Conservation (phyloP, 1,140 invertebrate genomes). For the Zophobas morio region DNA sequence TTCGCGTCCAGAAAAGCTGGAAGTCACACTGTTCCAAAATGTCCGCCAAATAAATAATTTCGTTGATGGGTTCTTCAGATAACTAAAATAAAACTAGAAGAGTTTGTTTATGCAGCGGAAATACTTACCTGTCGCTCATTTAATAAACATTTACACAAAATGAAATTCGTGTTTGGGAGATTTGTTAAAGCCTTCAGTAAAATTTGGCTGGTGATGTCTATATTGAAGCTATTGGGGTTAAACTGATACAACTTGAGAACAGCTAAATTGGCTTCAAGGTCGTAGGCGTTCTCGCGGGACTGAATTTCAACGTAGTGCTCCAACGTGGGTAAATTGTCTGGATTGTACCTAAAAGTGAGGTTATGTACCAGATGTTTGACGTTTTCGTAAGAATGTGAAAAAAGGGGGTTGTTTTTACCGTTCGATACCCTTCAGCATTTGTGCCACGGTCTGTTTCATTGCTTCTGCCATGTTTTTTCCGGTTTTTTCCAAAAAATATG, state of each 20-base stretch:
- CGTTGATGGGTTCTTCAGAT: slow-evolving; percentile 85
- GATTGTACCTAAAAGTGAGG: slow-evolving; percentile 85
- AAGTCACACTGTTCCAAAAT: slow-evolving; percentile 96
- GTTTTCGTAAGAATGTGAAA: background rate
- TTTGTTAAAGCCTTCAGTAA: slow-evolving; percentile 96
- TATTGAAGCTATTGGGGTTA: slow-evolving; percentile 91
- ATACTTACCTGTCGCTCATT: slow-evolving; percentile 84
- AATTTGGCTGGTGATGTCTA: slow-evolving; percentile 87
- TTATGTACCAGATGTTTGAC: slow-evolving; percentile 28
- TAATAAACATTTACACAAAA: slow-evolving; percentile 95
- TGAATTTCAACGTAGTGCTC: slow-evolving; percentile 96
- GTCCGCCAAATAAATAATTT: slow-evolving; percentile 91
- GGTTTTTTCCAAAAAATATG: background rate
- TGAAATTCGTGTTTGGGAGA: slow-evolving; percentile 97
- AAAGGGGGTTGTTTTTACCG: slow-evolving; percentile 70
- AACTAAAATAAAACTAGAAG: slow-evolving; percentile 73
- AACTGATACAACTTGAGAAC: slow-evolving; percentile 94
- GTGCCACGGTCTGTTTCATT: slow-evolving; percentile 82
- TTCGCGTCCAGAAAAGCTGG: slow-evolving; percentile 88
- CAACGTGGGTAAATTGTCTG: slow-evolving; percentile 90
- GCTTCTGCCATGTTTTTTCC: slow-evolving; percentile 74
- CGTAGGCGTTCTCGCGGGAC: slow-evolving; percentile 93
- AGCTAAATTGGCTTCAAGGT: slow-evolving; percentile 96
- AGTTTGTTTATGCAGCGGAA: background rate
- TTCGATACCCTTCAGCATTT: slow-evolving; percentile 85